Evolutionary conservation across 2,888 invertebrate genomes (phyloP), one percentile per base, ranked within the genome.

Genomic region (Drosophila quasianomalipes): DNA sequence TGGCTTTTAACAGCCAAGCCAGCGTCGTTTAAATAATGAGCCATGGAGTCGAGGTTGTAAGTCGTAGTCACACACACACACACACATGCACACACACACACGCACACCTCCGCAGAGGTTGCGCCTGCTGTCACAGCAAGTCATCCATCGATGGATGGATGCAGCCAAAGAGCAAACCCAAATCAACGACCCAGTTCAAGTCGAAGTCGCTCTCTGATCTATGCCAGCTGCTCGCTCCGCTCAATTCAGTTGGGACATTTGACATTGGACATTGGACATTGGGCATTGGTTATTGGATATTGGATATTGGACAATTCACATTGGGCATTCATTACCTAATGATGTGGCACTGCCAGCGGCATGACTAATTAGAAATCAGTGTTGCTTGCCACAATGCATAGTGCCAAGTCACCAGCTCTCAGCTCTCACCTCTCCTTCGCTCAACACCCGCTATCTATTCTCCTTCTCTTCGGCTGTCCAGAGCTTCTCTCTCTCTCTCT

Each of bases 11-110:
- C 85, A 87, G 91, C 70, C 88, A 76, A 84, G 75, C 82, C 88
- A 86, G 85, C 91, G 85, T 91, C 90, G 85, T 91, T 86, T 86
- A 86, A 86, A 86, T 86, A 86, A 86, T 86, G 85, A 86, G 85
- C 85, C 82, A 85, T 77, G 85, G 74, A 81, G 77, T 83, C 70
- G 89, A 79, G 86, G 89, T 74, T 79, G 81, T 68, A 73, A 65
- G 68, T 79, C 61, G 68, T 51, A 51, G 61, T 65, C 57, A 65
- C 44, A 47, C 61, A 64, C 55, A 60, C 65, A 72, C 37, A 44
- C 37, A 70, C 64, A 74, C 72, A 75, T 64, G 16, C 39, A 49
- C 31, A 59, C 39, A 35, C 41, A 53, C 52, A 47, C 30, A 39
- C 52, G 58, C 85, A 85, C 85, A 90, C 91, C 85, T 90, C 84